Conservation (phyloP, 1,140 invertebrate genomes). For the Apocrypta bakeri region DNA sequence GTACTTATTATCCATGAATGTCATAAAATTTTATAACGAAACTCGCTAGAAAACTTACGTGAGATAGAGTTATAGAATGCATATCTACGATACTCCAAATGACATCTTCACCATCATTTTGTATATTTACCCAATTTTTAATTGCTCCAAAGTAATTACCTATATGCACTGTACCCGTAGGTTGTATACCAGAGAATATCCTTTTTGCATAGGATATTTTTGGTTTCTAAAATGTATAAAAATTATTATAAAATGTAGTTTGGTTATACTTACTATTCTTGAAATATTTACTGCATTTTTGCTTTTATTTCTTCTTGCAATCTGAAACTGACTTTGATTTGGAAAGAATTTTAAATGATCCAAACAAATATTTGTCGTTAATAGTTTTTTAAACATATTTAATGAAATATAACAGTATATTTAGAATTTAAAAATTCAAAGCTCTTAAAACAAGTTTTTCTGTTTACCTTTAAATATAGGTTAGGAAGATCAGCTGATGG, state of each 20-base stretch:
- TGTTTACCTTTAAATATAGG: background rate
- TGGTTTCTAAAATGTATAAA: constrained; percentile 6
- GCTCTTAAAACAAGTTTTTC: background rate
- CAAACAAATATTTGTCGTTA: background rate
- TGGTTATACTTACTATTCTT: background rate
- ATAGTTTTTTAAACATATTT: constrained; percentile 36
- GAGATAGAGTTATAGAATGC: constrained; percentile 93
- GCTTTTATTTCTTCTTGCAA: background rate
- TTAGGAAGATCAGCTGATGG: constrained; percentile 10
- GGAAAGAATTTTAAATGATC: constrained; percentile 27
- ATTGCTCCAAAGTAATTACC: constrained; percentile 98
- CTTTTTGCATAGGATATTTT: constrained; percentile 68
- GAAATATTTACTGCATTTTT: background rate
- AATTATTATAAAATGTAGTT: background rate
- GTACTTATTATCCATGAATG: background rate
- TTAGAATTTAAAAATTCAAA: background rate
- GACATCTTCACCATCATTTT: constrained; percentile 82
- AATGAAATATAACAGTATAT: background rate
- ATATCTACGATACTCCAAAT: constrained; percentile 94
- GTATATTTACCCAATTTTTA: constrained; percentile 88
- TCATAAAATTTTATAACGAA: background rate
- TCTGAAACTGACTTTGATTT: background rate
- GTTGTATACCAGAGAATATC: constrained; percentile 96
- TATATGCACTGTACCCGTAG: constrained; percentile 94
- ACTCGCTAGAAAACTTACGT: constrained; percentile 74